Evolutionary conservation across 2,797 vertebrate species (phyloP).

Genomic region (Caiman crocodilus): DNA sequence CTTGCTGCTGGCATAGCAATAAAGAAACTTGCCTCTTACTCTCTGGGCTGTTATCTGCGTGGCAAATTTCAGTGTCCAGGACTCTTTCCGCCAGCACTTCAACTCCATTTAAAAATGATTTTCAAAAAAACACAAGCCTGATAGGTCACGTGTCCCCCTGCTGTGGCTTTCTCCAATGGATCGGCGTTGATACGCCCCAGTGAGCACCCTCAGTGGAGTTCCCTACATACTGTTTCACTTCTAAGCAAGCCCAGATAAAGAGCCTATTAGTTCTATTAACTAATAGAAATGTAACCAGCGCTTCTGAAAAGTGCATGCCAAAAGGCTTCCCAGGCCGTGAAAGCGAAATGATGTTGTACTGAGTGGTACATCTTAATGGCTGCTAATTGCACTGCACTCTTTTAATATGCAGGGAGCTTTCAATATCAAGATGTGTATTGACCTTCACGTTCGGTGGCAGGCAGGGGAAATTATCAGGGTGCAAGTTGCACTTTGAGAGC

Average conservation of each 20-base stretch:
- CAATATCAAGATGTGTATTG: slow-evolving; percentile 39
- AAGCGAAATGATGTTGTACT: slow-evolving; percentile 14
- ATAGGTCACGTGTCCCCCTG: neutral
- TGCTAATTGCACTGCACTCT: slow-evolving; percentile 70
- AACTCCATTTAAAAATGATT: neutral
- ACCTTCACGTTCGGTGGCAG: slow-evolving; percentile 1
- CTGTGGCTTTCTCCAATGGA: neutral
- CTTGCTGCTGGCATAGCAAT: neutral
- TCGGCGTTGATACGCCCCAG: neutral
- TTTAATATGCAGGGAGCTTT: slow-evolving; percentile 51
- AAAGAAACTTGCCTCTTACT: neutral
- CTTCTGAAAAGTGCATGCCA: slow-evolving; percentile 4
- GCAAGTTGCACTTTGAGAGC: slow-evolving; percentile 54
- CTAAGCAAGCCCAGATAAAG: neutral
- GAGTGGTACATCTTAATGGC: slow-evolving; percentile 33
- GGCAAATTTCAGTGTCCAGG: neutral
- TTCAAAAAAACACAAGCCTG: neutral
- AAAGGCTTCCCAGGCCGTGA: slow-evolving; percentile 39
- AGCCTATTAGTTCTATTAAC: slow-evolving; percentile 29
- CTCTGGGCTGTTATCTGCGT: neutral
- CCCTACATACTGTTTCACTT: slow-evolving; percentile 22
- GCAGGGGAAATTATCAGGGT: slow-evolving; percentile 55
- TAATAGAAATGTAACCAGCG: slow-evolving; percentile 1
- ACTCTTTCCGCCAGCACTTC: neutral
- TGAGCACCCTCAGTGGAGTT: neutral